Base-by-base conservation (phyloP, 2,888 invertebrate genomes). In the Andricus curvator region DNA sequence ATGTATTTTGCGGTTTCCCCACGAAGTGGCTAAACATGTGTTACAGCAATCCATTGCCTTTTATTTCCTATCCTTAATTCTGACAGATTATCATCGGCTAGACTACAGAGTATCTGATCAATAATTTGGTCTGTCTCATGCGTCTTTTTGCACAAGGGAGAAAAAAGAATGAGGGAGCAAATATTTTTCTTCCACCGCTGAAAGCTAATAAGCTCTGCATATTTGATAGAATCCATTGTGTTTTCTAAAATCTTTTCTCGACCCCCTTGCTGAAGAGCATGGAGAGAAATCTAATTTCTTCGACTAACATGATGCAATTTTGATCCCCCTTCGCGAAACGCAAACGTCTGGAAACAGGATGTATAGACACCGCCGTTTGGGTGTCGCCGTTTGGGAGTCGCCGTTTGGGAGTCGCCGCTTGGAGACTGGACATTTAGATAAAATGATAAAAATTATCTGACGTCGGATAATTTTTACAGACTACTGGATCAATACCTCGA, bases 171-270 rank as follows among this genome's bases (percentile, higher is more conserved):
- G 25, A 82, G 80, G 84, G 85, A 84, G 85, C 82, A 86, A 87
- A 87, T 85, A 85, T 88, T 88, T 88, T 85, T 88, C 84, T 83
- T 83, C 68, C 29, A 79, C 79, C 70, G 74, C 41, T 79, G 77
- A 82, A 84, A 83, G 86, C 87, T 89, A 87, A 89, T 88, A 89
- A 89, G 87, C 83, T 85, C 87, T 89, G 86, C 88, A 89, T 89
- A 86, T 88, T 88, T 88, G 82, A 89, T 88, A 83, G 86, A 82
- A 84, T 86, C 85, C 87, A 88, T 88, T 86, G 83, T 85, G 82
- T 84, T 84, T 86, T 82, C 84, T 80, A 84, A 70, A 70, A 70
- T 70, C 51, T 70, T 70, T 56, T 70, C 83, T 83, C 83, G 81
- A 81, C 80, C 80, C 66, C 66, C 77, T n/a, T 81, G 29, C 20